Base-by-base conservation (phyloP, 2,888 invertebrate species). In the Steromphala cineraria region DNA sequence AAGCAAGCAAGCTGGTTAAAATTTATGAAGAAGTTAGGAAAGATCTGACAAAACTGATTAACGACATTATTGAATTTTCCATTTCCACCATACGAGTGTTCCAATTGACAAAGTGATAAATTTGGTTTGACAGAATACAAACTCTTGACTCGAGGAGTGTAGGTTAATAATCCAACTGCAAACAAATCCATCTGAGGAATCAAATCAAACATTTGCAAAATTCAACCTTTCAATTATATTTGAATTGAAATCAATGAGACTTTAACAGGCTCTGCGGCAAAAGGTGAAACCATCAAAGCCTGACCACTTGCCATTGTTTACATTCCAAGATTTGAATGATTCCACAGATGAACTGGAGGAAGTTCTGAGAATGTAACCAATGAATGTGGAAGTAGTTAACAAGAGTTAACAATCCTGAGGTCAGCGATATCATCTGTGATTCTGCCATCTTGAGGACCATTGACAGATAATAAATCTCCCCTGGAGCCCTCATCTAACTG, bases 251-350 rank as follows among this genome's bases (percentile, higher is more conserved):
- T 62, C 62, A 15, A 62, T 62, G 28, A 46, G 62, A 62, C 28
- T 62, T 62, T 28, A 24, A 62, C 46, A 46, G 46, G 46, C 10
- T 46, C 13, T 10, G 46, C 46, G 46, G 46, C 46, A 10, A 46
- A 46, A 46, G 46, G 46, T 46, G 46, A 62, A 62, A 62, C 28
- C 19, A 21, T 24, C 24, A 62, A 62, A 62, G 13, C 24, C 28
- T 62, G 62, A 62, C 62, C 62, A 62, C 62, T 62, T 62, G 62
- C 28, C 62, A 24, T 62, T 62, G 62, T 62, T 62, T 62, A 62
- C 62, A 62, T 62, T 62, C 28, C 62, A 28, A 17, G 15, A 28
- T 15, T 24, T 28, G 28, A 62, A 62, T 62, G 28, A 21, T 62
- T 15, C 28, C 15, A 62, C 24, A 28, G 62, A 62, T 62, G 71